Base-by-base conservation (phyloP, 2,113 vertebrate species). In the Tricholaema leucomelas region DNA sequence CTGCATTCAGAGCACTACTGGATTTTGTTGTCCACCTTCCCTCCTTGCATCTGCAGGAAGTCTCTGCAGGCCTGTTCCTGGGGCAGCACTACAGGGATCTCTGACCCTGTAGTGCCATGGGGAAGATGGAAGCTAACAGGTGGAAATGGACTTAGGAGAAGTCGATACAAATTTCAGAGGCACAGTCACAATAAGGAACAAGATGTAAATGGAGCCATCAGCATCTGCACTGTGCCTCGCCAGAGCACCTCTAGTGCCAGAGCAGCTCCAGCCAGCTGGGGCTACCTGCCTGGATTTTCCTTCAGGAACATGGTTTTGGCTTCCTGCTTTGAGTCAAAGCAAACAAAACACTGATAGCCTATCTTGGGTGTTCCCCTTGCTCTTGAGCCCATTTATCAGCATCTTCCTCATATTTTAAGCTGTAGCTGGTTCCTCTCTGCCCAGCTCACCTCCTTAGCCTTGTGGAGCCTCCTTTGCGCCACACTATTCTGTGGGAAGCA, bases 301-400 rank as follows among this genome's bases (percentile, higher is more conserved):
- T 36, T 87, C 33, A 7, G 46, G 24, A 36, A 10, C 15, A 3
- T 60, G 28, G 8, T 69, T 92, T 82, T 74, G 46, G 64, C 67
- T 94, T 93, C 91, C 94, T 89, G 85, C 67, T 87, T 82, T 87
- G 81, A 91, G 82, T 92, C 79, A 93, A 88, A 82, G 79, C 72
- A 91, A 92, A 80, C 2, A 0, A 72, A 82, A 38, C 28, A 27
- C 27, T 50, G 87, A 93, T 93, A 91, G 30, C 42, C 87, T 94
- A 95, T 94, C 93, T 89, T 80, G 82, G 91, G 93, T 85, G 93
- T 95, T 95, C 60, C 72, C 23, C 80, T 83, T 73, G 52, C 36
- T 70, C 52, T 15, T 73, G 75, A 82, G 89, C 85, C 31, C 48
- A 40, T 86, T 92, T 85, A 67, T 91, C 79, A 56, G 52, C 85